These are phyloP conservation scores for Karalla daura DNA, from an alignment of 2,797 vertebrate genomes.

Conservation along the genomic window DNA sequence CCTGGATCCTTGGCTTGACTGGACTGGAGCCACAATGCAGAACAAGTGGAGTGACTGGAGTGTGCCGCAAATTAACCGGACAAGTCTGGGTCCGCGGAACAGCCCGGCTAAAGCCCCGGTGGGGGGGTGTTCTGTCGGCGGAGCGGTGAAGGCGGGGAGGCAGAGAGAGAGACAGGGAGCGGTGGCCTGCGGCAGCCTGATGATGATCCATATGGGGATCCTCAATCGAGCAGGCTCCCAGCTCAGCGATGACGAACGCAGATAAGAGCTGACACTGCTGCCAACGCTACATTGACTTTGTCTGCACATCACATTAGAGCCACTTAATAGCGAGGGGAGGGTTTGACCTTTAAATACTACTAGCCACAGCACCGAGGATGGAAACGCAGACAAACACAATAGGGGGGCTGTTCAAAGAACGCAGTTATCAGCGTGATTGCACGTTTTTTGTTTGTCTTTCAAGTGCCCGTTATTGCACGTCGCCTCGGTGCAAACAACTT, in stretches of 20 bases:
- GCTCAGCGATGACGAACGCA: constrained; percentile 54
- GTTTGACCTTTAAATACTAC: constrained; percentile 65
- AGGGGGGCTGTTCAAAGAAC: constrained; percentile 14
- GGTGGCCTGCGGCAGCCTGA: constrained; percentile 53
- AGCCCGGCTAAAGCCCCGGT: no score
- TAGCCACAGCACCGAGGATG: constrained; percentile 4
- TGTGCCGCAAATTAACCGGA: constrained; percentile 61
- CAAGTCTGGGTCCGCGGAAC: constrained; percentile 45
- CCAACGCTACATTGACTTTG: constrained; percentile 53
- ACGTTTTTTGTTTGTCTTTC: constrained; percentile 25
- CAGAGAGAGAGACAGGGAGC: constrained; percentile 57
- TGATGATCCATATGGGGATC: constrained; percentile 70
- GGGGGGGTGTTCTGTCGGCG: constrained; percentile 40
- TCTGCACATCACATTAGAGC: constrained; percentile 58
- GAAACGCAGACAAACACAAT: constrained; percentile 20
- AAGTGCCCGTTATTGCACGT: constrained; percentile 26
- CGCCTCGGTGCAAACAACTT: not conserved
- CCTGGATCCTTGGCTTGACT: constrained; percentile 51
- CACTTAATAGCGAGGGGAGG: constrained; percentile 44
- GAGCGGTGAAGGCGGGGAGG: constrained; percentile 42
- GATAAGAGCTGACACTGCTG: constrained; percentile 67
- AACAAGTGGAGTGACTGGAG: constrained; percentile 53
- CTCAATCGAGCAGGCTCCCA: constrained; percentile 58
- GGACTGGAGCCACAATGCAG: constrained; percentile 56
- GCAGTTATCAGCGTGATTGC: constrained; percentile 11